phyloP scores from a whole-genome alignment of 2,113 vertebrate genomes.

The human region DNA sequence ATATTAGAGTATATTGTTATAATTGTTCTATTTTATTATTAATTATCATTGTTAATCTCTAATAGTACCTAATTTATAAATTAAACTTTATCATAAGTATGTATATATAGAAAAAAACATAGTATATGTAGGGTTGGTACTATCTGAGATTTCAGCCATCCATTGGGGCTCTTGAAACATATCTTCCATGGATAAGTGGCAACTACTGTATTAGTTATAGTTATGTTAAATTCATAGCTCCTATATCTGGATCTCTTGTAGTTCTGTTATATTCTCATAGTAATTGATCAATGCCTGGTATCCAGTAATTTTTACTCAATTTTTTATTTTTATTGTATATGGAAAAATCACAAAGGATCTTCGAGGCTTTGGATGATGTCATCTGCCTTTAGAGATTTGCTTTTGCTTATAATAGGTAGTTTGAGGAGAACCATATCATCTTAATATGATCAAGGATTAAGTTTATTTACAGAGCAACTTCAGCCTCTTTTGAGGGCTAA shows the following conservation, averaged over 20 bases:
- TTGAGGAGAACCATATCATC: not conserved
- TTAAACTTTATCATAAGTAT: not conserved
- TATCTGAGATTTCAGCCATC: not conserved
- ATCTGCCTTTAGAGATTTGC: not conserved
- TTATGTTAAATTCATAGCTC: not conserved
- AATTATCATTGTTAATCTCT: not conserved
- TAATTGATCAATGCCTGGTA: not conserved
- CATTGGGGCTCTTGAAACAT: not conserved
- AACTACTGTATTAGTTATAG: not conserved
- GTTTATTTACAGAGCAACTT: not conserved
- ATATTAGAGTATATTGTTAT: not conserved
- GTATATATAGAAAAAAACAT: not conserved
- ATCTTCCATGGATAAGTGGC: not conserved
- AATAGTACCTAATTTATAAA: not conserved
- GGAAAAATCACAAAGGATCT: not conserved
- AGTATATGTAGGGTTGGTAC: not conserved
- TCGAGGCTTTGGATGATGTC: not conserved
- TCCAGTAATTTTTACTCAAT: not conserved
- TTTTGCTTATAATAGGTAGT: not conserved
- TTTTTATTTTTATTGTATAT: not conserved
- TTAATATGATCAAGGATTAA: not conserved
- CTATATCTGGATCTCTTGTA: not conserved
- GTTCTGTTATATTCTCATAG: not conserved
- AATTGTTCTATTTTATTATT: not conserved
- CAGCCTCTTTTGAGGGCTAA: not conserved